Base-by-base conservation (phyloP, 2,797 vertebrate species). In the Silurus lanzhouensis region DNA sequence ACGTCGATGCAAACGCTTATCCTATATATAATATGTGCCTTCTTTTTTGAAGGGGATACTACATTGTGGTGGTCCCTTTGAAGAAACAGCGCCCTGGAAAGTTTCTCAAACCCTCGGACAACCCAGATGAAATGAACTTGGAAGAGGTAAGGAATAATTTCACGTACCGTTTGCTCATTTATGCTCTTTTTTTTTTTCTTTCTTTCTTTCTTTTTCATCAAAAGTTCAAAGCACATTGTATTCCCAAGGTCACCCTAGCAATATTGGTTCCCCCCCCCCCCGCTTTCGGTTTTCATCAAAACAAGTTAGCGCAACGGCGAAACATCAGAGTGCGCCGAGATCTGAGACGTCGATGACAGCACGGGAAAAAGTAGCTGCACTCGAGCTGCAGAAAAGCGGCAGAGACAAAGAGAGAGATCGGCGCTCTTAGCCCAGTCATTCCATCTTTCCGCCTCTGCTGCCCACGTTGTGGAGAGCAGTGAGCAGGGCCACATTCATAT, bases 121-220 rank as follows among this genome's bases (percentile, higher is more conserved):
- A 93, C 92, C 98, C 98, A 0, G 98, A 99, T 89, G 98, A 99
- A 92, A 99, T 99, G 98, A 97, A 99, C 92, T 92, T 99, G 89
- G 98, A 99, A 89, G 98, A 99, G 97, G 98, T 99, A 95, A 95
- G 0, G 89, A 72, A 55, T 27, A 25, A 55, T 46, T 25, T 52
- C 44, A 63, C 31, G 31, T 8, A 44, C 10, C 3, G 6, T 44
- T 79, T 79, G 13, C 57, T 44, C 10, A 46, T 72, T 63, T 27
- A 46, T 44, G 2, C 15, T 6, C 17, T 5, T 15, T 19, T 19
- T 17, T 27, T 48, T 67, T 44, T 31, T 46, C 19, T n/a, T n/a
- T 10, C 19, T n/a, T 3, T 44, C n/a, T 44, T 5, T 82, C 0
- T 8, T 57, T 38, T 78, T 78, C 10, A 48, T 52, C 22, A 19